Evolutionary conservation across 2,113 vertebrate genomes (phyloP).

Genomic region (Paramisgurnus dabryanus): DNA sequence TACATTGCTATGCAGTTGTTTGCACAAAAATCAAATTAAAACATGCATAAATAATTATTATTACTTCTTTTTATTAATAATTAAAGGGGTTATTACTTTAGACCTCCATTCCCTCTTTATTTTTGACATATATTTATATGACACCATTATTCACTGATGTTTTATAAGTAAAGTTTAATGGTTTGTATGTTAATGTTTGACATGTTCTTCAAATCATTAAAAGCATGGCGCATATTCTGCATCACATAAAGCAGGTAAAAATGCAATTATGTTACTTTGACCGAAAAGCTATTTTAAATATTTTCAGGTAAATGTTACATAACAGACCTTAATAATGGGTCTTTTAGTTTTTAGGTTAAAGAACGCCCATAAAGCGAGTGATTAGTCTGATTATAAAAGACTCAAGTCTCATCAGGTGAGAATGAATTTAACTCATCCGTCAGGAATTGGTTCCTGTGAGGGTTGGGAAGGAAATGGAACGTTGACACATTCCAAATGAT

Average conservation of each 20-base stretch:
- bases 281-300: conserved; percentile 32
- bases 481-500: conserved; percentile 56
- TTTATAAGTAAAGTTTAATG: too few relatives aligned
- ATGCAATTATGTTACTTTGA: conserved; percentile 4
- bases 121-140: too few relatives aligned
- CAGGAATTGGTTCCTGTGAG: conserved; percentile 53
- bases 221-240: background rate
- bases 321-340: conserved; percentile 22
- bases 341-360: conserved; percentile 47
- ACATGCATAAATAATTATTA: too few relatives aligned
- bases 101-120: too few relatives aligned
- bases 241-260: background rate
- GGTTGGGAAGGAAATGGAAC: conserved; percentile 45
- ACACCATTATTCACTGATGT: too few relatives aligned
- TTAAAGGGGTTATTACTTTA: too few relatives aligned
- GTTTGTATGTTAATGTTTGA: too few relatives aligned
- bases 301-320: conserved; percentile 27
- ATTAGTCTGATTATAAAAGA: conserved; percentile 41
- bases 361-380: conserved; percentile 37
- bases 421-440: conserved; percentile 53
- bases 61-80: too few relatives aligned
- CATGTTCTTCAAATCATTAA: too few relatives aligned
- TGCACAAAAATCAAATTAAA: too few relatives aligned
- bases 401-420: conserved; percentile 46
- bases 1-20: too few relatives aligned